Evolutionary conservation across 2,888 invertebrate genomes (phyloP), one percentile per base, ranked within the genome.

Genomic region (Leucoma salicis): DNA sequence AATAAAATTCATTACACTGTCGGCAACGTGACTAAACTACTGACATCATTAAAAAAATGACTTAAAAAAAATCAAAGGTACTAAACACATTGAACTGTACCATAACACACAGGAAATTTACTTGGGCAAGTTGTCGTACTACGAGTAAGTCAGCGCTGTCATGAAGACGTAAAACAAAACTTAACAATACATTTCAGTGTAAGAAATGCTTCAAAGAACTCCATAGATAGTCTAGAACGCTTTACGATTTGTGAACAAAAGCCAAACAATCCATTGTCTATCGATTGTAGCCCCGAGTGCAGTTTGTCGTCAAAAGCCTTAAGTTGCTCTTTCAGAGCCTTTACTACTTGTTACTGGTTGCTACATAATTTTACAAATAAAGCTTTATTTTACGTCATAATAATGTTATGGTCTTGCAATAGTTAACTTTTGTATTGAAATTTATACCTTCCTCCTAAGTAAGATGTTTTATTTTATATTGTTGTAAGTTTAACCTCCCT

Each of bases 191-290:
- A 68, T 74, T 75, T 70, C 67, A 74, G 62, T 60, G 70, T 66
- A 73, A 69, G 68, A 69, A 69, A 71, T 65, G 60, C 66, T 73
- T 74, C 77, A 77, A 82, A 81, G 78, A 76, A 77, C 66, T 76
- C 57, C 60, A 70, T 70, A 77, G 74, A 71, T 70, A 70, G 66
- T 67, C 57, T 49, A 50, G 54, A 74, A 74, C 68, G 70, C 73
- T 84, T 76, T 80, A 78, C 78, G 78, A 79, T 82, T 78, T 78
- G 70, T 65, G 74, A 81, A 83, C 81, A 83, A 83, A 83, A 78
- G 78, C 70, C 74, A 81, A 83, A 82, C 82, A 82, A 78, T 81
- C 78, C 74, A 80, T 83, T 84, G 83, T 84, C 78, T 82, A 84
- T 82, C 74, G 84, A 80, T 77, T 82, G 76, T 78, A 74, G 77